Evolutionary conservation across 2,797 vertebrate genomes (phyloP), one percentile per base, ranked within the genome.

Genomic region (Buphagus erythrorhynchus): DNA sequence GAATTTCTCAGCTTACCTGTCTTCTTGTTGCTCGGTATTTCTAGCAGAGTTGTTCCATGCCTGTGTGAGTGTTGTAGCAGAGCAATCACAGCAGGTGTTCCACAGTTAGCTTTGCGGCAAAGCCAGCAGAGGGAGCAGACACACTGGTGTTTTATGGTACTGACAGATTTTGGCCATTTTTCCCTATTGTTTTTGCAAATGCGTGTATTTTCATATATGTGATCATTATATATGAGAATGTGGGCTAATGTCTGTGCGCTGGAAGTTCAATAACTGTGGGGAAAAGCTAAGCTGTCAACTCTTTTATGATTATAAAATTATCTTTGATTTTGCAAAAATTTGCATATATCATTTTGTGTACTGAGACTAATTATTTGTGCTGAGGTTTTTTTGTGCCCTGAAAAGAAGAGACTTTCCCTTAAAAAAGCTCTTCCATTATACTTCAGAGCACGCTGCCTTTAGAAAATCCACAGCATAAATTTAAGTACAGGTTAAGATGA

Each of bases 111-210:
- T 96, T 94, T 86, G 92, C 67, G 6, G 93, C 79, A 66, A 83
- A 76, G 79, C 96, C 98, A 97, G 97, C 96, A 98, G 98, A 96
- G 98, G 98, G 97, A 96, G 97, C 96, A 87, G 85, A 62, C 52
- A 65, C 82, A 38, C 38, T 51, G 71, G 83, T 90, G 79, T 52
- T 78, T 95, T 81, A 87, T 40, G 38, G 42, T 72, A 76, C 84
- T 57, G 49, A 25, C 33, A 42, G 38, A 36, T 68, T 68, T 81
- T 51, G 71, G 76, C 36, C 69, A n/a, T 72, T 77, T 55, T 46
- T 29, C 12, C 5, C 3, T 43, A n/a, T 49, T 29, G 19, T 45
- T 84, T 90, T 81, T 90, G 69, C 43, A 73, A 66, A 67, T 71
- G 46, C 10, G 7, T 36, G 5, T 42, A 16, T 63, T 78, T 82